These are phyloP conservation scores for Myocastor coypus DNA, from an alignment of 2,113 vertebrate species.

Conservation along the genomic window DNA sequence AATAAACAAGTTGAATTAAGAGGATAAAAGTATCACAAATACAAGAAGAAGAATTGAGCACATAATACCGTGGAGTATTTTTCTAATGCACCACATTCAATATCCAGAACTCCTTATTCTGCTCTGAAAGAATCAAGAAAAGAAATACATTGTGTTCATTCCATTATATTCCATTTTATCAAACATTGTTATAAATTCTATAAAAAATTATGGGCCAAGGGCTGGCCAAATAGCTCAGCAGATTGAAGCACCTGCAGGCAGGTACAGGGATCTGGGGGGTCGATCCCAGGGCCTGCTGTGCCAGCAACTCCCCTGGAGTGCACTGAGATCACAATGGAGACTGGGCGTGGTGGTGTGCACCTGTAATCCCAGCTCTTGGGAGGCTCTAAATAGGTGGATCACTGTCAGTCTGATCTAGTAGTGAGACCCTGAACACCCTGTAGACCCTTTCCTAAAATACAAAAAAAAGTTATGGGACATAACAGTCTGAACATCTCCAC, in stretches of 20 bases:
- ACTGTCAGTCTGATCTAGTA: too few relatives aligned
- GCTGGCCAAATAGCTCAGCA: too few relatives aligned
- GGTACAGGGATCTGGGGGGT: too few relatives aligned
- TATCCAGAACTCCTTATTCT: neutral
- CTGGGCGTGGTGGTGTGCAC: too few relatives aligned
- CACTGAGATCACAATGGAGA: too few relatives aligned
- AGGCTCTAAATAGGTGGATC: too few relatives aligned
- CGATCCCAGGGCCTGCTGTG: too few relatives aligned
- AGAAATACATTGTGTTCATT: neutral
- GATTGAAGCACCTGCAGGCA: too few relatives aligned
- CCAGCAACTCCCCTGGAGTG: too few relatives aligned
- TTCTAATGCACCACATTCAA: neutral
- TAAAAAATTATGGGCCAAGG: neutral
- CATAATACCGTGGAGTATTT: neutral
- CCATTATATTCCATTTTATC: neutral
- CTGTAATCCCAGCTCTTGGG: too few relatives aligned
- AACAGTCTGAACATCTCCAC: neutral
- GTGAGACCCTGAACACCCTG: too few relatives aligned
- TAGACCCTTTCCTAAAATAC: too few relatives aligned
- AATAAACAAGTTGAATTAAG: neutral
- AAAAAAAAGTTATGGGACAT: neutral
- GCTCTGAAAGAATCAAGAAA: neutral
- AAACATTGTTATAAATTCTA: neutral
- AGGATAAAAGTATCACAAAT: neutral
- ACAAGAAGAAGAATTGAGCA: neutral